phyloP scores from a whole-genome alignment of 2,888 invertebrate genomes.

The Timema cristinae region DNA sequence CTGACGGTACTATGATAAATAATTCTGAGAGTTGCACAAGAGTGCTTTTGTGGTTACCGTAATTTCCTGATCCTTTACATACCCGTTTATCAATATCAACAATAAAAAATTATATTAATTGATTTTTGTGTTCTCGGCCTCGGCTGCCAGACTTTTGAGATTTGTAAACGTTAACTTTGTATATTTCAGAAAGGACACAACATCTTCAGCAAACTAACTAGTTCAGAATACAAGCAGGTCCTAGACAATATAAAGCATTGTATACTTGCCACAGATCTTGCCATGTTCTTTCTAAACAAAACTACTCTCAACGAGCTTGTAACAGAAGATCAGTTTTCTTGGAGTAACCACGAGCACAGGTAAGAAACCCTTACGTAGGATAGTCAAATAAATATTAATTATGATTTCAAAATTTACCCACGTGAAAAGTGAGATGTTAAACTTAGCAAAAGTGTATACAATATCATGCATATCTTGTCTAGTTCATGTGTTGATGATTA shows the following conservation, averaged over 20 bases:
- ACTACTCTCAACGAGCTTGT: constrained; percentile 55
- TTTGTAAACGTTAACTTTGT: too few relatives aligned
- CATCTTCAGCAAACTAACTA: constrained; percentile 69
- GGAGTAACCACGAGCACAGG: constrained; percentile 63
- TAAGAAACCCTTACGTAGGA: constrained; percentile 31
- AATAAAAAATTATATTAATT: constrained; percentile 15
- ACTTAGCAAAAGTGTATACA: too few relatives aligned
- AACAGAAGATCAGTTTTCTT: constrained; percentile 56
- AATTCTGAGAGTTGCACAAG: too few relatives aligned
- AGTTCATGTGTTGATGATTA: too few relatives aligned
- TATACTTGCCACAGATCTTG: constrained; percentile 80
- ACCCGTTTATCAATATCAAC: too few relatives aligned
- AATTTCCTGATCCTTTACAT: too few relatives aligned
- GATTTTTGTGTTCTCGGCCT: not conserved
- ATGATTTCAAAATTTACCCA: too few relatives aligned
- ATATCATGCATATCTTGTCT: too few relatives aligned
- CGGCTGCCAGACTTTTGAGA: too few relatives aligned
- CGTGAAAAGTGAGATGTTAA: too few relatives aligned
- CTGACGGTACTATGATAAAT: too few relatives aligned
- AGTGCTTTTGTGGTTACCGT: not conserved
- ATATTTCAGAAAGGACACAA: constrained; percentile 74
- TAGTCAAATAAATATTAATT: too few relatives aligned
- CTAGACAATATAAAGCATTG: constrained; percentile 72
- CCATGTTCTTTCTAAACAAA: constrained; percentile 74
- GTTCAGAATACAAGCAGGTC: constrained; percentile 71